These are phyloP conservation scores for Schizaphis graminum DNA, from an alignment of 2,888 invertebrate genomes.

Conservation along the genomic window DNA sequence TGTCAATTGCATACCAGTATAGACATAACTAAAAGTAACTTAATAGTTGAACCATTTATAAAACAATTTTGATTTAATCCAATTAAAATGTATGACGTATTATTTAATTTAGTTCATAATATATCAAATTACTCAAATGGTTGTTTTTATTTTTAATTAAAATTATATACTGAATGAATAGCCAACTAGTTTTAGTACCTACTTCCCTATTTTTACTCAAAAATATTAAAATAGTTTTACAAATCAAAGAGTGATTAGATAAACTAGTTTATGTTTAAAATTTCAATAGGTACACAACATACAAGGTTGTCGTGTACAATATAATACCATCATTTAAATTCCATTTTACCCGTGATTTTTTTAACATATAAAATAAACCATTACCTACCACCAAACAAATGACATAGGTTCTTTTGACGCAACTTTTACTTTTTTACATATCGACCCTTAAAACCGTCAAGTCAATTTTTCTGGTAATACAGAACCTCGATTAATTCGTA, in stretches of 20 bases:
- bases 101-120: background rate
- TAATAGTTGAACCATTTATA: background rate
- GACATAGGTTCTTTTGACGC: background rate
- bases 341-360: background rate
- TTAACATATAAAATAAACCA: background rate
- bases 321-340: background rate
- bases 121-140: background rate
- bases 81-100: background rate
- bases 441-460: background rate
- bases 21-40: background rate
- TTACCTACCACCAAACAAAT: background rate
- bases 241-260: background rate
- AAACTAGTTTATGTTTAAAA: background rate
- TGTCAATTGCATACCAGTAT: background rate
- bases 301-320: background rate
- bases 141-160: background rate
- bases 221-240: background rate
- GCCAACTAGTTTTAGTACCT: background rate
- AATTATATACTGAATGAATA: background rate
- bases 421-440: background rate
- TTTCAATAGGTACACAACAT: background rate
- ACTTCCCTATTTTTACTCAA: background rate
- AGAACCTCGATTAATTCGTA: background rate
- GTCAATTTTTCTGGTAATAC: background rate
- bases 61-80: background rate